Evolutionary conservation across 2,888 invertebrate species (phyloP).

Genomic region (Lasius platythorax): DNA sequence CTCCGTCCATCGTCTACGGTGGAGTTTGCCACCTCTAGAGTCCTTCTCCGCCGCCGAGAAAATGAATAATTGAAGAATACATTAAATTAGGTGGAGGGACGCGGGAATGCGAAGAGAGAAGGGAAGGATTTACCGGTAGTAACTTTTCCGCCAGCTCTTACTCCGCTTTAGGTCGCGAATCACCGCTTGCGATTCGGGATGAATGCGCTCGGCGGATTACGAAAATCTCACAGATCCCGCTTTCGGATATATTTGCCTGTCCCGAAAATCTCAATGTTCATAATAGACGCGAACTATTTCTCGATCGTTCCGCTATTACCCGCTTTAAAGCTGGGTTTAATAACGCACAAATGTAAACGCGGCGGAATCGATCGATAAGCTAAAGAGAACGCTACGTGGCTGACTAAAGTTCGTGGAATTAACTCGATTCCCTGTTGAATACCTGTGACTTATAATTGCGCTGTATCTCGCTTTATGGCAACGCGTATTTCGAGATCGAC

Average conservation of each 20-base stretch:
- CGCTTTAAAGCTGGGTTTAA: conserved; percentile 39
- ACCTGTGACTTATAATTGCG: conserved; percentile 36
- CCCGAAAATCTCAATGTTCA: conserved; percentile 15
- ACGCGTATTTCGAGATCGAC: conserved; percentile 13
- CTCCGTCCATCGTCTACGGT: conserved; percentile 39
- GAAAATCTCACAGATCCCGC: conserved; percentile 30
- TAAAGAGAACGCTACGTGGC: conserved; percentile 11
- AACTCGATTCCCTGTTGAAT: conserved; percentile 16
- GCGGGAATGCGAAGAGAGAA: background rate
- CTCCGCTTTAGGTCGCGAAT: conserved; percentile 35
- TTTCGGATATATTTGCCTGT: conserved; percentile 19
- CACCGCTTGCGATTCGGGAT: background rate
- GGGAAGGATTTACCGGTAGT: conserved; percentile 42
- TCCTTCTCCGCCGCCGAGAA: conserved; percentile 45
- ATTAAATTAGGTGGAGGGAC: conserved; percentile 59
- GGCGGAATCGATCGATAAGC: conserved; percentile 42
- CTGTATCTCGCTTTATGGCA: background rate
- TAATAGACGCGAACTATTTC: conserved; percentile 33
- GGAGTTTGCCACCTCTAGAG: conserved; percentile 51
- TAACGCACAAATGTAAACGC: conserved; percentile 28
- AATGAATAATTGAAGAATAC: conserved; percentile 78
- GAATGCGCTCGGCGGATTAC: conserved; percentile 24
- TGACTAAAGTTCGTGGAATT: conserved; percentile 38
- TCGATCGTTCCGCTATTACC: conserved; percentile 17
- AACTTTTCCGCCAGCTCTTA: conserved; percentile 14